Evolutionary conservation across 2,888 invertebrate genomes (phyloP).

Genomic region (Anodontia alba): DNA sequence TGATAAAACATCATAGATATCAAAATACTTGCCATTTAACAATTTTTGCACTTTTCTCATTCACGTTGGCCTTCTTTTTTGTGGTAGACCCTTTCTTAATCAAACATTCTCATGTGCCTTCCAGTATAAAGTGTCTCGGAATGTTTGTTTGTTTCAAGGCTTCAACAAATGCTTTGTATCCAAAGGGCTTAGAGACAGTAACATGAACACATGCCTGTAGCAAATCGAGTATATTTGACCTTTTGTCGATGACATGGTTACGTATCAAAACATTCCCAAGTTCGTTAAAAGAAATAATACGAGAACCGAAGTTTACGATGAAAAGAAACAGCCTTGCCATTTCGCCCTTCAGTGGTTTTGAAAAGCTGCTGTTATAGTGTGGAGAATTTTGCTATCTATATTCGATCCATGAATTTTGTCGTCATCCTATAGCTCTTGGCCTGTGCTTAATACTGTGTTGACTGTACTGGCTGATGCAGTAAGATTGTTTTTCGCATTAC

Average conservation of each 20-base stretch:
- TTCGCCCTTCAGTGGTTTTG: background rate
- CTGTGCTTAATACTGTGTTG: background rate
- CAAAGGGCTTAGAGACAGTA: background rate
- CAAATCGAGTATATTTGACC: background rate
- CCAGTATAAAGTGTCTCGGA: background rate
- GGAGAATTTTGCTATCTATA: background rate
- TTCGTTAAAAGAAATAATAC: background rate
- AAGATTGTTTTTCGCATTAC: background rate
- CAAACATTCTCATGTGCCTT: background rate
- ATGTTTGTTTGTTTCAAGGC: slow-evolving; percentile 10
- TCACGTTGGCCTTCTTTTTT: background rate
- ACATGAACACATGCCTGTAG: background rate
- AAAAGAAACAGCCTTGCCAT: background rate
- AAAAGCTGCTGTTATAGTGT: background rate
- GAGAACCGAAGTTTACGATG: background rate
- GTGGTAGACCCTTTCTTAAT: background rate
- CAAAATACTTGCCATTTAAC: background rate
- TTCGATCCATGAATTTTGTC: background rate
- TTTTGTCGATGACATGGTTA: background rate
- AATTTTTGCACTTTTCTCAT: background rate
- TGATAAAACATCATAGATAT: no score
- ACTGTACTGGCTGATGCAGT: background rate
- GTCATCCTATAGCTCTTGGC: no score
- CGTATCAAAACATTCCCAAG: background rate
- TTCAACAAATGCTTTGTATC: background rate